phyloP scores from a whole-genome alignment of 2,888 invertebrate species.

The Caenorhabditis afra region DNA sequence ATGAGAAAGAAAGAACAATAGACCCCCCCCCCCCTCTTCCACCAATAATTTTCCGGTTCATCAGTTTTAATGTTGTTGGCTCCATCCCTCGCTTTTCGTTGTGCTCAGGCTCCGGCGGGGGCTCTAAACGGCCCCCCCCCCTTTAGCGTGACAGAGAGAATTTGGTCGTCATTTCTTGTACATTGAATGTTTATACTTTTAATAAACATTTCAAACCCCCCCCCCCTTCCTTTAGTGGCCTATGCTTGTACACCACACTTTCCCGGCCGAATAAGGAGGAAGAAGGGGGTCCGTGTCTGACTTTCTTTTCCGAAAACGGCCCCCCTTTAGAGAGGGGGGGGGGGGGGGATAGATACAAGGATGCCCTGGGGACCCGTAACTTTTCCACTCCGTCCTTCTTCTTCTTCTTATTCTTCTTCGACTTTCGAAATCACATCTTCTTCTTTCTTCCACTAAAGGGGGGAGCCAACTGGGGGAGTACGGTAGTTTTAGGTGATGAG shows the following conservation, averaged over 20 bases:
- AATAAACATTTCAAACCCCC: constrained; percentile 41
- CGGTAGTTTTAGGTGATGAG: constrained; percentile 61
- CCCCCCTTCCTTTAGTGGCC: background rate
- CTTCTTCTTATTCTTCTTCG: constrained; percentile 33
- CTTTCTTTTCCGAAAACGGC: constrained; percentile 28
- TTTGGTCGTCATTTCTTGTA: too few species aligned
- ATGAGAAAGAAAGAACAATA: constrained; percentile 21
- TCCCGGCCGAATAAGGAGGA: too few species aligned
- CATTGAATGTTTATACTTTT: constrained; percentile 55
- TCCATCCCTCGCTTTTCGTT: too few species aligned
- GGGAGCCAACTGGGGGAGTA: constrained; percentile 18
- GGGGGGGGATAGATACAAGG: too few species aligned
- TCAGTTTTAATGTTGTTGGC: too few species aligned
- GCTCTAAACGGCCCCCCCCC: too few species aligned
- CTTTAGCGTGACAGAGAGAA: too few species aligned
- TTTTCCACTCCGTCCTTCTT: constrained; percentile 30
- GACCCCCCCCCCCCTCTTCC: background rate
- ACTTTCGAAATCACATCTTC: constrained; percentile 53
- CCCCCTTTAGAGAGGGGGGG: too few species aligned
- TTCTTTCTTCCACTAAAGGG: too few species aligned
- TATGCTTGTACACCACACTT: constrained; percentile 7
- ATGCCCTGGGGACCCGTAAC: constrained; percentile 52
- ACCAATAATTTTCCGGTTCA: constrained; percentile 53
- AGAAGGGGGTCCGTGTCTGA: too few species aligned
- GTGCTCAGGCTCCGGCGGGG: constrained; percentile 13